Percentiles rank a stretch among this genome's conserved stretches.
Conservation (phyloP, 2,888 invertebrate species). For the Melolontha melolontha region DNA sequence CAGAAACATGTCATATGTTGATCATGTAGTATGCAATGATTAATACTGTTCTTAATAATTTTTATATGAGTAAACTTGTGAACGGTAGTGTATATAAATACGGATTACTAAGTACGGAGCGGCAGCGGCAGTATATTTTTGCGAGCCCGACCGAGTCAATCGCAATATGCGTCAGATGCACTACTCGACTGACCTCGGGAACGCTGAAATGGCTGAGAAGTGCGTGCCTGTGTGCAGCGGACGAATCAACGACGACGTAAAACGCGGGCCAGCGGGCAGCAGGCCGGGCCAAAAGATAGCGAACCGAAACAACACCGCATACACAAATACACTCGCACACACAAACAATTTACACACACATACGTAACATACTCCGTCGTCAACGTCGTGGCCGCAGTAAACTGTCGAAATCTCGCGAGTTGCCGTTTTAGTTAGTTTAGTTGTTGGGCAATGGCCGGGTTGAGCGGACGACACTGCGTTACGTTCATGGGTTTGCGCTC, state of each 20-base stretch:
- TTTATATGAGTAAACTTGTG: no score
- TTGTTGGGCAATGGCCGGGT: conserved; percentile 46
- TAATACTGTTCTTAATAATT: no score
- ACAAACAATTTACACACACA: conserved; percentile 5
- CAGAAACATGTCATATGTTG: no score
- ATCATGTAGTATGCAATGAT: no score
- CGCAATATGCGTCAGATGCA: conserved; percentile 41
- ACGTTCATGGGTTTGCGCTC: conserved; percentile 29
- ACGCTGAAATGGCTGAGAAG: conserved; percentile 33
- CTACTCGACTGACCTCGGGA: conserved; percentile 42
- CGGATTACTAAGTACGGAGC: no score
- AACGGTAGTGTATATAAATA: no score
- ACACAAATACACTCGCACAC: neutral
- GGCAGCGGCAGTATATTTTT: no score
- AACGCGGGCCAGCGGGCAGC: conserved; percentile 14
- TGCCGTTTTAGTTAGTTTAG: conserved; percentile 38
- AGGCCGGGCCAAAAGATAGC: conserved; percentile 26
- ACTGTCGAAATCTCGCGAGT: conserved; percentile 43
- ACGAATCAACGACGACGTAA: conserved; percentile 1
- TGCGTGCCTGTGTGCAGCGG: conserved; percentile 23
- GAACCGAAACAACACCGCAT: conserved; percentile 7
- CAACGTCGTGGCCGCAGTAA: conserved; percentile 37
- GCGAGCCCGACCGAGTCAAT: conserved; percentile 29
- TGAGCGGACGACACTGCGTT: conserved; percentile 32
- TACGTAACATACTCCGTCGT: conserved; percentile 21